Base-by-base conservation (phyloP, 2,797 vertebrate genomes). In the Arremon brunneinucha region DNA sequence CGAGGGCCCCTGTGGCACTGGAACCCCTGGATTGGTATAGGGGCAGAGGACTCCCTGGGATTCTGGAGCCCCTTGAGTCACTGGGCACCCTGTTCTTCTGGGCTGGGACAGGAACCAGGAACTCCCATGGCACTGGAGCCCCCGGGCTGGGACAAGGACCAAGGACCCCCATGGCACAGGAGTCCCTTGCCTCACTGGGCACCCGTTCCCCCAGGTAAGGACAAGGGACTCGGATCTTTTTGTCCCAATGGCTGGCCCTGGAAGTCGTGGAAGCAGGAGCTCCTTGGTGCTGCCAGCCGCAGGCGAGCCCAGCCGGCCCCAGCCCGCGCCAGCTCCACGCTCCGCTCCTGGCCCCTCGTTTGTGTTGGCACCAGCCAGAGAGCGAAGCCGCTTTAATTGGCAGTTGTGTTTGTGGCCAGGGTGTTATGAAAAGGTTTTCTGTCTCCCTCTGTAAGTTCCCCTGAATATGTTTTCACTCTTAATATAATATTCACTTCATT, bases 371-470 rank as follows among this genome's bases (percentile, higher is more conserved):
- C 74, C 2, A 9, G 91, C 62, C 2, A 0, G 72, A 35, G 35
- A 90, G 68, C 4, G 34, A 76, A 95, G 92, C 87, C 4, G 1
- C 16, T 94, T 94, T 96, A 95, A 96, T 95, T 96, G 96, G 92
- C 94, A 95, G 91, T 94, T 91, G 91, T 96, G 90, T 93, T 96
- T 95, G 93, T 77, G 96, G 97, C 97, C 96, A 85, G 97, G 76
- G 62, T 91, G 87, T 87, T 96, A 98, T 98, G 96, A 98, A 98
- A 98, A 97, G 97, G 79, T 88, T 94, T 96, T 98, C 97, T 98
- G 98, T 98, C 96, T 97, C 93, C 68, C 83, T 93, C 89, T 82
- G 55, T 85, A 83, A 74, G 83, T 94, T 92, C 34, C 83, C 88
- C 89, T 81, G 91, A 90, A 95, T 95, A 94, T 96, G 94, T 97